Conservation (phyloP, 2,797 vertebrate genomes). For the Acipenser ruthenus region DNA sequence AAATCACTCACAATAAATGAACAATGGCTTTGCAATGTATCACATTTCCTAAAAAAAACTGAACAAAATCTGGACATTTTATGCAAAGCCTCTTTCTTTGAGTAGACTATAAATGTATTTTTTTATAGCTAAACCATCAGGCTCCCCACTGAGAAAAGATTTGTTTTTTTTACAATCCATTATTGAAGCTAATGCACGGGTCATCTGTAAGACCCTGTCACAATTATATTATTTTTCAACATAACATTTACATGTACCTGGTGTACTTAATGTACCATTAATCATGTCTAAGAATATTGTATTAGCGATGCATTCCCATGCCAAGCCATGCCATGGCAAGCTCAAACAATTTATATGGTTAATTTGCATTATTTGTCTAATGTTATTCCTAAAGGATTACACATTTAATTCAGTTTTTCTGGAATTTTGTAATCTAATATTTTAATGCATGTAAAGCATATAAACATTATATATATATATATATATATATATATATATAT, state of each 20-base stretch:
- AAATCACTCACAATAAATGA: slow-evolving; percentile 1
- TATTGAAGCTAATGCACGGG: neutral
- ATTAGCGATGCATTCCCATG: slow-evolving; percentile 2
- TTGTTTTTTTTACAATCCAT: slow-evolving; percentile 1
- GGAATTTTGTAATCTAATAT: too few relatives aligned
- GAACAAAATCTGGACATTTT: neutral
- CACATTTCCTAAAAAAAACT: neutral
- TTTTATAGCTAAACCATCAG: slow-evolving; percentile 2
- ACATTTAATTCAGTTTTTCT: too few relatives aligned
- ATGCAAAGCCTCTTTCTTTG: slow-evolving; percentile 1
- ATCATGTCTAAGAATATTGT: neutral
- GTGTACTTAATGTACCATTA: slow-evolving; percentile 4
- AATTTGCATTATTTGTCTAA: neutral
- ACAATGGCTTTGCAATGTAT: slow-evolving; percentile 1
- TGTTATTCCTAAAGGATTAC: too few relatives aligned
- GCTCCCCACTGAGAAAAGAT: slow-evolving; percentile 3
- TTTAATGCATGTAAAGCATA: too few relatives aligned
- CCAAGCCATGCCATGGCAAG: too few relatives aligned
- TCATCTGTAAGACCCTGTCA: neutral
- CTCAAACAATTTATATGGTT: neutral
- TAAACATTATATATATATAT: too few relatives aligned
- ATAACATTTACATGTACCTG: slow-evolving; percentile 3
- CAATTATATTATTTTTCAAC: neutral
- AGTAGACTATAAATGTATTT: neutral
- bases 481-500: too few relatives aligned